Base-by-base conservation (phyloP, 2,797 vertebrate genomes). In the Coregonus ussuriensis region DNA sequence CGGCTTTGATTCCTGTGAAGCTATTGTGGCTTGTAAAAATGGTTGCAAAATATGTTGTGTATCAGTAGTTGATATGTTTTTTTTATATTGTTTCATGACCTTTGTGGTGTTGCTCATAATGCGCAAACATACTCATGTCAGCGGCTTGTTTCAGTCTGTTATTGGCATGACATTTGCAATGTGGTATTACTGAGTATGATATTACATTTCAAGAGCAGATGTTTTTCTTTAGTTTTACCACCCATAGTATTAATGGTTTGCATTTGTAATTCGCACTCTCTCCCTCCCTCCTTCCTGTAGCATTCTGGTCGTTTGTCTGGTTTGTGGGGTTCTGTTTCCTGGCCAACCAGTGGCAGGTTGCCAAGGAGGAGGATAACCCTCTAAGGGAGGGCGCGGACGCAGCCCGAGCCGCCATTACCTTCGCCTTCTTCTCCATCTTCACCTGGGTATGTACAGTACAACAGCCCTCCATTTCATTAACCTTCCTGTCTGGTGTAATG, bases 241-340 rank as follows among this genome's bases (percentile, higher is more conserved):
- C n/a, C n/a, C n/a, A n/a, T n/a, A n/a, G n/a, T n/a, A n/a, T n/a
- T n/a, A n/a, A n/a, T n/a, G n/a, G n/a, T n/a, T n/a, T n/a, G n/a
- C n/a, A n/a, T n/a, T n/a, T n/a, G n/a, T n/a, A n/a, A n/a, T n/a
- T n/a, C n/a, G n/a, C n/a, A n/a, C n/a, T n/a, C n/a, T n/a, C n/a
- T n/a, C n/a, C n/a, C n/a, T n/a, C 3, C 2, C 21, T 33, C 29
- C 4, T 25, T 31, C 25, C 18, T 31, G 4, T 89, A 99, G 98
- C 94, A 0, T 95, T 97, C 88, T 99, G 97, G 97, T 96, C 97
- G 65, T 97, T 99, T 91, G 95, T 98, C 88, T 99, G 97, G 97
- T 99, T 99, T 0, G 97, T 99, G 83, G 96, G 97, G 67, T 99
- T 99, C 94, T 99, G 98, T 86, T 97, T 96, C 93, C 87, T 99